Evolutionary conservation across 1,140 invertebrate species (phyloP).

Genomic region (Drosophila virilis): DNA sequence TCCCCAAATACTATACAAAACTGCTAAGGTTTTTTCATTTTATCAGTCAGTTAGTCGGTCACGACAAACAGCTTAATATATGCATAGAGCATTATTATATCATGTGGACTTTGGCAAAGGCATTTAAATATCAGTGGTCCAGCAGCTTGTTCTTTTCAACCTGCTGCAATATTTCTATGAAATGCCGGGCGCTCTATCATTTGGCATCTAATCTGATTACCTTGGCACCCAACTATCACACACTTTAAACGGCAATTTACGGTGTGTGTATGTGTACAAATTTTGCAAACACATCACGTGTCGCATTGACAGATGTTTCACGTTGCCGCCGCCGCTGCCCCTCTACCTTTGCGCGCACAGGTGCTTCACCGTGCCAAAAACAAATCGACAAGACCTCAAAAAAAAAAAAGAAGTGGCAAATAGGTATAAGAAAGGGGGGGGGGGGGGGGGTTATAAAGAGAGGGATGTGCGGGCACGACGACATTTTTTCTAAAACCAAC

Average conservation of each 20-base stretch:
- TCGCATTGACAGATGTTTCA: constrained; percentile 43
- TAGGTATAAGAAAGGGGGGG: constrained; percentile 10
- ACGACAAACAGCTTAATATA: too few species aligned
- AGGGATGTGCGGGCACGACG: constrained; percentile 5
- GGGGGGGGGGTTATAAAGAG: too few species aligned
- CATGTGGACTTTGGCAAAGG: too few species aligned
- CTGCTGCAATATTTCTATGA: constrained; percentile 3
- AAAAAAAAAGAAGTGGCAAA: constrained; percentile 2
- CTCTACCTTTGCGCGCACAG: constrained; percentile 27
- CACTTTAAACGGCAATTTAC: constrained; percentile 42
- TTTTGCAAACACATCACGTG: constrained; percentile 60
- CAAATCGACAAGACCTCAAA: constrained; percentile 44
- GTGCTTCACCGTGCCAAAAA: constrained; percentile 10
- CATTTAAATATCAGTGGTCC: too few species aligned
- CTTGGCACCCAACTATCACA: constrained; percentile 47
- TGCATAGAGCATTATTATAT: too few species aligned
- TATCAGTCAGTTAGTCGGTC: too few species aligned
- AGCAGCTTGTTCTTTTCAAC: too few species aligned
- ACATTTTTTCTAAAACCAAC: constrained; percentile 60
- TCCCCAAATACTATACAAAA: too few species aligned
- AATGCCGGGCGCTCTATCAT: constrained; percentile 39
- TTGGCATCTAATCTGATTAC: constrained; percentile 49
- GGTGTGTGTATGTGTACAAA: constrained; percentile 17
- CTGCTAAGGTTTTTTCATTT: too few species aligned
- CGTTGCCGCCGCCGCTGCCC: constrained; percentile 7